Percentiles rank a stretch among this genome's conserved stretches.
phyloP scores from a whole-genome alignment of 2,113 vertebrate species.

The Zosterops borbonicus region DNA sequence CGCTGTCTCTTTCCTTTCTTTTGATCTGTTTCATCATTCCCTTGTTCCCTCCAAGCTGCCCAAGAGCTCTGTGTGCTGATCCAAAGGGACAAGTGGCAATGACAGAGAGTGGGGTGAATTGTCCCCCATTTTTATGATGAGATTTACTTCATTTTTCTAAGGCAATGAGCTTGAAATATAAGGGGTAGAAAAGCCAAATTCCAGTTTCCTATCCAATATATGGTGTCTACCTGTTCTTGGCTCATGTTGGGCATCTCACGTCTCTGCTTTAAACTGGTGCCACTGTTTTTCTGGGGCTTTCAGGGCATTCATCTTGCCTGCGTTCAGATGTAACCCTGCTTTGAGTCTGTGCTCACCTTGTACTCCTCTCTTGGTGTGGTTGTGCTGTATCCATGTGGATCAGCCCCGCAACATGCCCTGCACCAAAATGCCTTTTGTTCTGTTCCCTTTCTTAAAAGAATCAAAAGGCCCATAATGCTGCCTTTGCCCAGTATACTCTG shows the following conservation, averaged over 20 bases:
- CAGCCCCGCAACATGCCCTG: neutral
- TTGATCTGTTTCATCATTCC: neutral
- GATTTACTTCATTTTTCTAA: neutral
- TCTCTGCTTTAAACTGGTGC: neutral
- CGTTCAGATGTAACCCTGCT: neutral
- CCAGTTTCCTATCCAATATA: neutral
- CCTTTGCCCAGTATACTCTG: neutral
- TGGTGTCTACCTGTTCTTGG: neutral
- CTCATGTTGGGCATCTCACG: fast-evolving
- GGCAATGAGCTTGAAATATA: neutral
- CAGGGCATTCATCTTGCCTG: fast-evolving
- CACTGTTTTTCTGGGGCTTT: neutral
- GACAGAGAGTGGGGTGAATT: neutral
- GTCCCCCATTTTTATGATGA: neutral
- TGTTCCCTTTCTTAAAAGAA: neutral
- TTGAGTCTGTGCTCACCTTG: neutral
- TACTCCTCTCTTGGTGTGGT: neutral
- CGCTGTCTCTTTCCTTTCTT: fast-evolving
- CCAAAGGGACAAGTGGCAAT: neutral
- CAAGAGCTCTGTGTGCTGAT: fast-evolving
- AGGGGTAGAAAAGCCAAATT: neutral
- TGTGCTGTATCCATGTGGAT: fast-evolving
- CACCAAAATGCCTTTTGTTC: neutral
- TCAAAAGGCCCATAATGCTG: neutral
- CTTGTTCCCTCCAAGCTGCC: neutral